phyloP scores from a whole-genome alignment of 1,140 invertebrate genomes.

The Pinna nobilis region DNA sequence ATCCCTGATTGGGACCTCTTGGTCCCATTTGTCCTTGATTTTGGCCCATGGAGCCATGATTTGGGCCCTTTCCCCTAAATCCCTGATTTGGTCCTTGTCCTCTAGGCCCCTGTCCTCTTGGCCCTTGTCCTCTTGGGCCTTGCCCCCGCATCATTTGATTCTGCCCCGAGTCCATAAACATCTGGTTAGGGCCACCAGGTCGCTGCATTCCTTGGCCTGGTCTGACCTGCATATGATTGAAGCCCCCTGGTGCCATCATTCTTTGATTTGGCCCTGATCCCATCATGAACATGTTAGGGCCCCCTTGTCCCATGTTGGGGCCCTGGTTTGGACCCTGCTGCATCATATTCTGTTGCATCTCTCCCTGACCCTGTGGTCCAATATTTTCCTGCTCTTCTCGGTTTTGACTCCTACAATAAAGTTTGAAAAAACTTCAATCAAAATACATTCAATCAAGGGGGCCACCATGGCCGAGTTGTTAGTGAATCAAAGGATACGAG shows the following conservation, averaged over 20 bases:
- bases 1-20: constrained; percentile 12
- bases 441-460: constrained; percentile 1
- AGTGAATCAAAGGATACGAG: too few relatives aligned
- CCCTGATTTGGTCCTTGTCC: constrained; percentile 1
- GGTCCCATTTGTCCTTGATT: constrained; percentile 38
- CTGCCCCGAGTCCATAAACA: background rate
- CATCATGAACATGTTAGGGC: constrained; percentile 27
- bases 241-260: background rate
- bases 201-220: constrained; percentile 4
- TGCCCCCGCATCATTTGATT: background rate
- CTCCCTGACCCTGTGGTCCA: constrained; percentile 9
- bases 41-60: constrained; percentile 19
- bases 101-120: constrained; percentile 18
- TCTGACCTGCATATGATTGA: background rate
- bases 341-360: constrained; percentile 4
- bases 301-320: constrained; percentile 23
- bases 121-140: constrained; percentile 21
- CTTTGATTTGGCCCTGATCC: background rate
- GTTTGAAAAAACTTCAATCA: background rate
- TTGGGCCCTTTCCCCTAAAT: constrained; percentile 1
- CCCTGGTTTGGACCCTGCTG: constrained; percentile 2
- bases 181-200: constrained; percentile 9
- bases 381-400: constrained; percentile 8
- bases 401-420: background rate
- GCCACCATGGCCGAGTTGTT: too few relatives aligned